Conservation (phyloP, 1,140 invertebrate species). For the Bradynema listronoti region DNA sequence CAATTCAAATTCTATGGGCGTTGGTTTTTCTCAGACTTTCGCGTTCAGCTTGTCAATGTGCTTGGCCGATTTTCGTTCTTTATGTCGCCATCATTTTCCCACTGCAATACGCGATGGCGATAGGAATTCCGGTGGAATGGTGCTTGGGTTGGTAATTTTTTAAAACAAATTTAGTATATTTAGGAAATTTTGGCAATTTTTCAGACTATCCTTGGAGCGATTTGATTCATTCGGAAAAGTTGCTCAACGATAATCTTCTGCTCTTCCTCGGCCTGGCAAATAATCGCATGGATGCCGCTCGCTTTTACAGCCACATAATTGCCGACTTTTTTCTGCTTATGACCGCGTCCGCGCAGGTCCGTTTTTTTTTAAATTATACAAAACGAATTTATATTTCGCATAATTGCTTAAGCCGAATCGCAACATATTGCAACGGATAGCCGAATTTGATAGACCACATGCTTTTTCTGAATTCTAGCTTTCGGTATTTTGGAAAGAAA, state of each 20-base stretch:
- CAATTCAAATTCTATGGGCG: conserved; percentile 79
- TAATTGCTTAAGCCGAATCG: too few species aligned
- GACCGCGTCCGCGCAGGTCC: conserved; percentile 74
- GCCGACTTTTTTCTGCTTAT: conserved; percentile 85
- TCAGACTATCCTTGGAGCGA: conserved; percentile 69
- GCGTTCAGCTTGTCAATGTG: conserved; percentile 66
- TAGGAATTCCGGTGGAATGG: conserved; percentile 73
- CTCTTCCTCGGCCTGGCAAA: conserved; percentile 85
- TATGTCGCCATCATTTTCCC: conserved; percentile 75
- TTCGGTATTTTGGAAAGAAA: conserved; percentile 43
- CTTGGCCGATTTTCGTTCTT: conserved; percentile 80
- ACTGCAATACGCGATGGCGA: conserved; percentile 76
- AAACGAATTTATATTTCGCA: too few species aligned
- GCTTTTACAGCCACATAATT: conserved; percentile 67
- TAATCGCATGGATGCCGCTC: conserved; percentile 65
- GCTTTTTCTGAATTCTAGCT: too few species aligned
- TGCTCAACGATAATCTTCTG: conserved; percentile 64
- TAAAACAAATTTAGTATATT: conserved; percentile 5
- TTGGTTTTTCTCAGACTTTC: conserved; percentile 69
- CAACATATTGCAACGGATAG: too few species aligned
- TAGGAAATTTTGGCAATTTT: conserved; percentile 23
- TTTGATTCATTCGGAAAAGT: conserved; percentile 3
- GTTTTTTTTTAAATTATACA: too few species aligned
- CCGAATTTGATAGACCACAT: too few species aligned
- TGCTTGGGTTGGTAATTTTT: conserved; percentile 41